phyloP scores from a whole-genome alignment of 1,140 invertebrate genomes.

The Leptestheria dahalacensis region DNA sequence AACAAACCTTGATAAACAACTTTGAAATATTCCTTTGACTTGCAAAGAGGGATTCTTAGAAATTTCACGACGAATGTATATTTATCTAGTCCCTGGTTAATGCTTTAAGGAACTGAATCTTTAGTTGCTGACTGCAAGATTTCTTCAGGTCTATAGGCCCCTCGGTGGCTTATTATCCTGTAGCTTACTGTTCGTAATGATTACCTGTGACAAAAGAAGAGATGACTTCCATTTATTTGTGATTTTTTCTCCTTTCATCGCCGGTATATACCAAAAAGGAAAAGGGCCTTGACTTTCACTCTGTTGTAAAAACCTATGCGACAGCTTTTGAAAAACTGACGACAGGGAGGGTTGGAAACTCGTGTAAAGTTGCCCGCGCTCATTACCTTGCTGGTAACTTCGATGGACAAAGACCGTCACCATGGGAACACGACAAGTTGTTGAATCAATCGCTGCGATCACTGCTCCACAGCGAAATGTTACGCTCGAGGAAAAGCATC shows the following conservation, averaged over 20 bases:
- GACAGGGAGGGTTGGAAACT: too few relatives aligned
- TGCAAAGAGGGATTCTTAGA: too few relatives aligned
- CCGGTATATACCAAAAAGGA: background rate
- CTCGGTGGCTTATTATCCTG: background rate
- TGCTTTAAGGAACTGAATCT: too few relatives aligned
- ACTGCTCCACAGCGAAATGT: background rate
- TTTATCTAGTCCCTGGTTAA: too few relatives aligned
- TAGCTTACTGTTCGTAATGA: background rate
- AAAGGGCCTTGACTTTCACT: background rate
- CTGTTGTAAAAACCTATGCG: background rate
- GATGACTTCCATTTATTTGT: background rate
- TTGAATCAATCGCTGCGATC: background rate
- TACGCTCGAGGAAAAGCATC: constrained; percentile 9
- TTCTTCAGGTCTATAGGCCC: too few relatives aligned
- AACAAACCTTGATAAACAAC: too few relatives aligned
- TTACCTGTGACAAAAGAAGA: background rate
- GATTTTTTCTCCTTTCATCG: too few relatives aligned
- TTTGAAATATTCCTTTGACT: too few relatives aligned
- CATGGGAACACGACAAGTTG: background rate
- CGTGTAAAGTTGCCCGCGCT: too few relatives aligned
- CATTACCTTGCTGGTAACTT: background rate
- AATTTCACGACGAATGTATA: too few relatives aligned
- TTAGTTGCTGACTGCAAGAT: too few relatives aligned
- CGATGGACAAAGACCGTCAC: background rate
- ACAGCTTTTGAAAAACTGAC: too few relatives aligned